These are phyloP conservation scores for Macrotrachela quadricornifera DNA, from an alignment of 1,140 invertebrate species.

Conservation along the genomic window DNA sequence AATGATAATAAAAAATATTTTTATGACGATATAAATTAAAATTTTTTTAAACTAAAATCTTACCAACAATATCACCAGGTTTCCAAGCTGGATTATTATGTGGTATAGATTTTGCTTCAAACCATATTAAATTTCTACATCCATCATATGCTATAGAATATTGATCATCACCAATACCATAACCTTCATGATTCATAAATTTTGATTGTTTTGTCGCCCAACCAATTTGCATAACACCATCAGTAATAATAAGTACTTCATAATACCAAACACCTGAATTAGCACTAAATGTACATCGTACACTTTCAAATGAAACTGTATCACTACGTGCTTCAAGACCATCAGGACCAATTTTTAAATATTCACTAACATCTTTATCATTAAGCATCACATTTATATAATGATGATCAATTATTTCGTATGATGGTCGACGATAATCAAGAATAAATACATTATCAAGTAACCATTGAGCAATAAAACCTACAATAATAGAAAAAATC, in stretches of 20 bases:
- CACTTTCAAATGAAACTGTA: constrained; percentile 78
- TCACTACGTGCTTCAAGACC: constrained; percentile 73
- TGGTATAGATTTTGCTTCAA: constrained; percentile 51
- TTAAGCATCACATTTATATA: constrained; percentile 66
- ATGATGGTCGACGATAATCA: constrained; percentile 20
- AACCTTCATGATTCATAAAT: constrained; percentile 79
- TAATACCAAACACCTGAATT: constrained; percentile 71
- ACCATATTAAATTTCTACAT: constrained; percentile 66
- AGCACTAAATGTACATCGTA: constrained; percentile 71
- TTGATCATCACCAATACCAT: constrained; percentile 78
- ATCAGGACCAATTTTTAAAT: constrained; percentile 72
- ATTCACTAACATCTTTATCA: constrained; percentile 72
- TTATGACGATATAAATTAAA: too few species aligned
- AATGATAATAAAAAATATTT: too few species aligned
- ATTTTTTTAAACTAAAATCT: constrained; percentile 17
- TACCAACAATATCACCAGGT: constrained; percentile 32
- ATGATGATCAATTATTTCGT: background rate
- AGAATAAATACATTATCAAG: constrained; percentile 75
- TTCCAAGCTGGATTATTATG: constrained; percentile 48
- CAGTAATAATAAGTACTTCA: constrained; percentile 60
- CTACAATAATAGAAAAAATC: constrained; percentile 38
- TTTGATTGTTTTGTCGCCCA: constrained; percentile 79
- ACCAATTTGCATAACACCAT: constrained; percentile 85
- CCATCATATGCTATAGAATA: constrained; percentile 75
- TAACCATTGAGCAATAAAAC: constrained; percentile 74